Conservation (phyloP, 2,113 vertebrate genomes). For the Passerina amoena region DNA sequence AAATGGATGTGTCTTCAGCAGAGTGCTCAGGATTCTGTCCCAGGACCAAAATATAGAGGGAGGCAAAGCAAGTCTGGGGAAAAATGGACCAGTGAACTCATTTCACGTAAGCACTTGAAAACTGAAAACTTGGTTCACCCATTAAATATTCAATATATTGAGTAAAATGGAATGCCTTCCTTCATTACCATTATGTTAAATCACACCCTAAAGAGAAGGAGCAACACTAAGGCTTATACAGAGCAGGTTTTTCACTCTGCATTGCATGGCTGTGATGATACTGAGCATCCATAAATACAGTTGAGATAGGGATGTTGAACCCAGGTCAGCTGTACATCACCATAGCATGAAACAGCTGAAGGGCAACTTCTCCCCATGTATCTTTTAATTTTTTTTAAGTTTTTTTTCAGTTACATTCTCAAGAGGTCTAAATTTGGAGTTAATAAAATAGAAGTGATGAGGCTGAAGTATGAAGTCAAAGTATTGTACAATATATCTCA, state of each 20-base stretch:
- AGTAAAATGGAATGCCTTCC: not conserved
- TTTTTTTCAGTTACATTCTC: not conserved
- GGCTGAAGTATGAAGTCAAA: not conserved
- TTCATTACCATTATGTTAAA: not conserved
- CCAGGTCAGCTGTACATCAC: not conserved
- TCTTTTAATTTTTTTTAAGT: not conserved
- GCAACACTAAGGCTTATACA: not conserved
- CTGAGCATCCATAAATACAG: not conserved
- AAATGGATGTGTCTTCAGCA: not conserved
- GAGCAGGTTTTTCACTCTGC: not conserved
- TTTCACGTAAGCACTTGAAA: not conserved
- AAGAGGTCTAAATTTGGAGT: not conserved
- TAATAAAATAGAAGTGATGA: not conserved
- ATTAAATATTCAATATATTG: not conserved
- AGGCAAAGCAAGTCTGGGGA: not conserved
- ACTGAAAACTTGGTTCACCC: accelerated
- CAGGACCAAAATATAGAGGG: not conserved
- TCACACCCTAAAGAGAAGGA: not conserved
- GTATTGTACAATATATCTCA: accelerated
- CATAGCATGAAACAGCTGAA: not conserved
- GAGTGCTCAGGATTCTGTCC: not conserved
- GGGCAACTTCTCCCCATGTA: accelerated
- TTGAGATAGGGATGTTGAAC: not conserved
- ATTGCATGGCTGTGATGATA: accelerated
- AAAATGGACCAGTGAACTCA: not conserved